A percentile compares a stretch with the other conserved stretches of the same genome.
Conservation (phyloP, 2,888 invertebrate genomes). For the Calliopum simillimum region DNA sequence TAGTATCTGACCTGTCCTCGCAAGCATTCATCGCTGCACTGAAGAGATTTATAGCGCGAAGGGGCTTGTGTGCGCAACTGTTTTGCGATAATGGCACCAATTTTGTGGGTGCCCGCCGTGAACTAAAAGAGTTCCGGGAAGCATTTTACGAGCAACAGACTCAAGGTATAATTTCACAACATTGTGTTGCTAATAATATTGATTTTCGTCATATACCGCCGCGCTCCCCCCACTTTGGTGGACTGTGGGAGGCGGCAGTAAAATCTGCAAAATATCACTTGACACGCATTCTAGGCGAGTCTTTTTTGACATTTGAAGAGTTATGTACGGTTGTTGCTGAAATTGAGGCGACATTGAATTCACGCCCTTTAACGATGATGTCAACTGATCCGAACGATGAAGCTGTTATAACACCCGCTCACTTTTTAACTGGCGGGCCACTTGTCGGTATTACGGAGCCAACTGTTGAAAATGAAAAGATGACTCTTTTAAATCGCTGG, state of each 20-base stretch:
- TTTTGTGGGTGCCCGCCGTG: not conserved
- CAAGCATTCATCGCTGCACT: slow-evolving; percentile 41
- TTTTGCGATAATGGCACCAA: slow-evolving; percentile 24
- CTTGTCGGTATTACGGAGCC: slow-evolving; percentile 32
- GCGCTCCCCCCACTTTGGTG: too few relatives aligned
- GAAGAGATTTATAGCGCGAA: slow-evolving; percentile 42
- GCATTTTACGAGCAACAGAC: slow-evolving; percentile 20
- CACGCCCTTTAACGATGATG: slow-evolving; percentile 41
- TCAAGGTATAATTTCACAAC: slow-evolving; percentile 22
- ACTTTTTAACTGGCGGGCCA: slow-evolving; percentile 41
- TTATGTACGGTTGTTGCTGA: slow-evolving; percentile 14
- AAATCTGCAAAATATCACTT: slow-evolving; percentile 23
- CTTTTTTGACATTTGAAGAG: slow-evolving; percentile 20
- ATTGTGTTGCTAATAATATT: slow-evolving; percentile 5
- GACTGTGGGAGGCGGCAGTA: too few relatives aligned
- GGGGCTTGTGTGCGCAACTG: slow-evolving; percentile 37
- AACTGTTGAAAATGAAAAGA: not conserved
- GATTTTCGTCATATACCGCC: slow-evolving; percentile 16
- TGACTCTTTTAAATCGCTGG: slow-evolving; percentile 15
- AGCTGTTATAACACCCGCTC: slow-evolving; percentile 41
- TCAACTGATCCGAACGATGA: slow-evolving; percentile 44
- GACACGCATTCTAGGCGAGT: slow-evolving; percentile 3
- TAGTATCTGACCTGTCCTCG: slow-evolving; percentile 42
- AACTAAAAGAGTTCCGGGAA: slow-evolving; percentile 7
- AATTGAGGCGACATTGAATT: slow-evolving; percentile 42